Base-by-base conservation (phyloP, 1,140 invertebrate genomes). In the Zaprionus vittiger region DNA sequence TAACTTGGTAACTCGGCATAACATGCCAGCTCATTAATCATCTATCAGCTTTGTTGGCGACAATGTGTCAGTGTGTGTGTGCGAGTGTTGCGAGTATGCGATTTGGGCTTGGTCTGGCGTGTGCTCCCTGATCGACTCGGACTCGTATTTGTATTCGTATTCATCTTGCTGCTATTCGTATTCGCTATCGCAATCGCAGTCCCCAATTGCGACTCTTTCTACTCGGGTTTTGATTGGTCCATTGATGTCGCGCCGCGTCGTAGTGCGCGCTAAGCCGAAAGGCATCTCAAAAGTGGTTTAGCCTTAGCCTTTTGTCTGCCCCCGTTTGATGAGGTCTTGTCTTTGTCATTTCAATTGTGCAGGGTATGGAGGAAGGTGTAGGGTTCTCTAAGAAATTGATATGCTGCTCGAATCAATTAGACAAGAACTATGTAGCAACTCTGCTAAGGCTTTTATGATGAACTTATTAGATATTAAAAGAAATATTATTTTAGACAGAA, bases 11-110 rank as follows among this genome's bases (percentile, higher is more conserved):
- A 68, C 63, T 57, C 17, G 55, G 73, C 55, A 71, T 73, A 74
- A 79, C 59, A 66, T 65, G 75, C 59, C 54, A 67, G 75, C 79
- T 89, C 85, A 89, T 89, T 90, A 90, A 89, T 89, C 85, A 89
- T 89, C 85, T 56, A 89, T 85, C 84, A 69, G 81, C 64, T 80
- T 70, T 76, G 66, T 64, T 73, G 82, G 85, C 76, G 86, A 89
- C 81, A 89, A 85, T 75, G 81, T 89, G 79, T 80, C 85, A 83
- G 66, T 75, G 66, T 59, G 24, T 59, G 61, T 49, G 44, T 55
- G 41, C 22, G 63, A 68, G 59, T 79, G 68, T 22, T 22, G 22
- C 62, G 68, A 67, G 17, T 57, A 26, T 68, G 38, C 22, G 66
- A 31, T 72, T 37, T 81, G 73, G 66, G 70, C 71, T 76, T 57